Evolutionary conservation across 2,113 vertebrate species (phyloP).

Genomic region (Rissa tridactyla): DNA sequence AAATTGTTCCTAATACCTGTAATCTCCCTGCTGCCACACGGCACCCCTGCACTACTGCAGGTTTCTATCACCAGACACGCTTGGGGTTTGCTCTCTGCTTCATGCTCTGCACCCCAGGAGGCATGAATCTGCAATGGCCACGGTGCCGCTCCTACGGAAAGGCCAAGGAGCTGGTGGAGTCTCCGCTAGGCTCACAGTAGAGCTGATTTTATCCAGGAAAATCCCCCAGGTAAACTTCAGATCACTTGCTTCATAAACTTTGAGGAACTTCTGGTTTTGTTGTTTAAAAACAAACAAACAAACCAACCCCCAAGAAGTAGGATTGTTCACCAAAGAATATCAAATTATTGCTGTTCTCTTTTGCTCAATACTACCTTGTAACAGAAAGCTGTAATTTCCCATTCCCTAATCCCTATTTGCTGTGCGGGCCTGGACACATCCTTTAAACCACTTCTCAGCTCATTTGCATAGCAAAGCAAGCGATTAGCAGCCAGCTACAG

Average conservation of each 20-base stretch:
- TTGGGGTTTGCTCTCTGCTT: neutral
- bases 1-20: slow-evolving; percentile 48
- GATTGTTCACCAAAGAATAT: neutral
- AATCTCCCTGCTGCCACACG: neutral
- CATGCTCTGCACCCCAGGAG: neutral
- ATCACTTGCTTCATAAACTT: neutral
- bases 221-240: neutral
- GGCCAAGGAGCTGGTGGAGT: neutral
- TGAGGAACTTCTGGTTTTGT: neutral
- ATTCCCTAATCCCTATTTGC: neutral
- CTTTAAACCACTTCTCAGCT: neutral
- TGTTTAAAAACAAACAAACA: neutral
- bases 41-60: neutral
- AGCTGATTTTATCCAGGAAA: slow-evolving; percentile 21
- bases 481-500: neutral
- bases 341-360: neutral
- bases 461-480: neutral
- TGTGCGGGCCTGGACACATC: neutral
- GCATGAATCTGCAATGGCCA: neutral
- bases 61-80: neutral
- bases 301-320: neutral
- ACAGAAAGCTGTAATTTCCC: neutral
- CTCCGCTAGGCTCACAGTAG: neutral
- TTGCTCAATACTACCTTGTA: neutral
- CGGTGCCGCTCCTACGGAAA: neutral